These are phyloP conservation scores for Diorhabda carinulata DNA, from an alignment of 1,140 invertebrate genomes.

Conservation along the genomic window DNA sequence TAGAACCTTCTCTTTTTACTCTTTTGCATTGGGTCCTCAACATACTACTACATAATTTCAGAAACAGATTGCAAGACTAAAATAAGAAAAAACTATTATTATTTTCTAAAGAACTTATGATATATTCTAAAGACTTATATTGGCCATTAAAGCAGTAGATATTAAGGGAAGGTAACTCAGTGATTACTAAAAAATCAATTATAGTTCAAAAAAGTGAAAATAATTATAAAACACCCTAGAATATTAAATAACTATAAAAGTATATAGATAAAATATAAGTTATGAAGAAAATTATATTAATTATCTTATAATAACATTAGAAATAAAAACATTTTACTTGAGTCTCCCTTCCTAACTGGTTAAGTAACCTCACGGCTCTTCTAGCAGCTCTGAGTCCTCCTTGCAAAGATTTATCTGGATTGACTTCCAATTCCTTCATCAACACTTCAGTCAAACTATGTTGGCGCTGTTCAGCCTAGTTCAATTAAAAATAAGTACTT, in stretches of 20 bases:
- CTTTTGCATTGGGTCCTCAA: constrained; percentile 79
- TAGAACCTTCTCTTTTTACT: constrained; percentile 84
- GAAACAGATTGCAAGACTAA: constrained; percentile 78
- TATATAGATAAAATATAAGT: no score
- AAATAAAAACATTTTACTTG: constrained; percentile 48
- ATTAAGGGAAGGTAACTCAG: no score
- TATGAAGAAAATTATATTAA: no score
- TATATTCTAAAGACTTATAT: no score
- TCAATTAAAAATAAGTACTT: constrained; percentile 34
- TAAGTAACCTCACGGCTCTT: constrained; percentile 81
- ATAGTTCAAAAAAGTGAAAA: no score
- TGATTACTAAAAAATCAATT: no score
- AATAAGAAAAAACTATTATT: constrained; percentile 21
- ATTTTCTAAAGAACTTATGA: not conserved
- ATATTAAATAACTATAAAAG: no score
- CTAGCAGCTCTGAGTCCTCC: constrained; percentile 87
- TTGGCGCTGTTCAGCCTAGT: constrained; percentile 69
- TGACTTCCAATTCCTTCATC: constrained; percentile 82
- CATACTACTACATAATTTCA: constrained; percentile 78
- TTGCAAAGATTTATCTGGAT: constrained; percentile 83
- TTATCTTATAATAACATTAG: no score
- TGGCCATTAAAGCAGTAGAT: no score
- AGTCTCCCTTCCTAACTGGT: constrained; percentile 73
- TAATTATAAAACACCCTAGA: no score
- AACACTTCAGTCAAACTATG: constrained; percentile 79